Conservation (phyloP, 92 coral and sea anemone genomes). For the Epizoanthus fatuus region DNA sequence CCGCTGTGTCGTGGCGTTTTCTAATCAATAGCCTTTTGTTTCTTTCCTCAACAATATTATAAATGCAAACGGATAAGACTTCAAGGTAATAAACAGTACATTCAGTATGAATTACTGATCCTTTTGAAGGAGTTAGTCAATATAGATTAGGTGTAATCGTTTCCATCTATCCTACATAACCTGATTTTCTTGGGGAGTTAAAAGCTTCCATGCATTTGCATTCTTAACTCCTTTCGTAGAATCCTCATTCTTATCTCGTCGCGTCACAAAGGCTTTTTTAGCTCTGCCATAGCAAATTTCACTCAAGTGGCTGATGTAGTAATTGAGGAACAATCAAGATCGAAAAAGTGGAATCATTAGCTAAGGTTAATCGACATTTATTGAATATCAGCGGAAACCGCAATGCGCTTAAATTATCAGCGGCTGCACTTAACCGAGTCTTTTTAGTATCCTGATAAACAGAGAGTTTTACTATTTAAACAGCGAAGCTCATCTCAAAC, state of each 20-base stretch:
- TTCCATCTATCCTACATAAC: neutral
- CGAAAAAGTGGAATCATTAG: neutral
- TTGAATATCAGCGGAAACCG: slow-evolving; percentile 27
- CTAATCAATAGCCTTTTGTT: no score
- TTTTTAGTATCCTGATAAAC: neutral
- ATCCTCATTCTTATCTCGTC: neutral
- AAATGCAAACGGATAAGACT: neutral
- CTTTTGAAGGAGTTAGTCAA: neutral
- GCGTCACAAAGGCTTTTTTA: neutral
- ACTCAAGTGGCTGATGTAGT: neutral
- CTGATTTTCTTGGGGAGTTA: neutral
- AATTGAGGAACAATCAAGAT: slow-evolving; percentile 1
- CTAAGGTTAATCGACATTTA: neutral
- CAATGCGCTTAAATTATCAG: neutral
- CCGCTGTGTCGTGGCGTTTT: neutral
- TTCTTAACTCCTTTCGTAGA: neutral
- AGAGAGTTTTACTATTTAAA: neutral
- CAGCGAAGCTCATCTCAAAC: neutral
- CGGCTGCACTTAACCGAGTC: neutral
- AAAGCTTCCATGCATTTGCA: slow-evolving; percentile 14
- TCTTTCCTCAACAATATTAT: no score
- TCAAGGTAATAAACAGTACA: no score
- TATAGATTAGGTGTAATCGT: neutral
- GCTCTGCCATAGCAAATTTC: neutral
- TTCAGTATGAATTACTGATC: no score